A percentile compares a stretch with the other conserved stretches of the same genome.
Evolutionary conservation across 1,140 invertebrate genomes (phyloP).

Genomic region (Drosophila novamexicana): DNA sequence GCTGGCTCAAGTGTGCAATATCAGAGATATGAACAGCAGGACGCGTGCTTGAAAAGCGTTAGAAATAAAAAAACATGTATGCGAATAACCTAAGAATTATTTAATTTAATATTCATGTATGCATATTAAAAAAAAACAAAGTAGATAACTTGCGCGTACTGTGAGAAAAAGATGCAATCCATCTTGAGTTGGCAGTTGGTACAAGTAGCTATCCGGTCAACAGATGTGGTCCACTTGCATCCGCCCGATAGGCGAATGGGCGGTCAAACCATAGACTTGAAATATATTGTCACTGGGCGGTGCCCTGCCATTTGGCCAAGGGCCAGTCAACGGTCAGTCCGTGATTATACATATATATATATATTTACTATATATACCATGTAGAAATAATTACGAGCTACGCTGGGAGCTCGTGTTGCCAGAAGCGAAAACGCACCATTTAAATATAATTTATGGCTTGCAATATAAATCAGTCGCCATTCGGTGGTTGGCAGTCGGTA

Average conservation of each 20-base stretch:
- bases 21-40: conserved; percentile 7
- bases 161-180: neutral
- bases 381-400: conserved; percentile 60
- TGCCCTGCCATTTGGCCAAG: conserved; percentile 24
- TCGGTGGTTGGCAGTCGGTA: conserved; percentile 8
- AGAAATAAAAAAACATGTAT: neutral
- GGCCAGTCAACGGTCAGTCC: conserved; percentile 3
- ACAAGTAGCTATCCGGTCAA: conserved; percentile 8
- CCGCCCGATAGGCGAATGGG: conserved; percentile 23
- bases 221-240: conserved; percentile 6
- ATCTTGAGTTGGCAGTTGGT: conserved; percentile 1
- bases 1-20: conserved; percentile 30
- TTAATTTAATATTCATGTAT: neutral
- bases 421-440: conserved; percentile 42
- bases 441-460: conserved; percentile 62
- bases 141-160: neutral
- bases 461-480: conserved; percentile 57
- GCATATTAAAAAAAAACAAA: neutral
- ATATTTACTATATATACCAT: conserved; percentile 23
- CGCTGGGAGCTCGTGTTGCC: conserved; percentile 20
- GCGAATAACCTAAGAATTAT: conserved; percentile 6
- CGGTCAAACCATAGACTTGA: conserved; percentile 26
- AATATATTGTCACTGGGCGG: conserved; percentile 56
- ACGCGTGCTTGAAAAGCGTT: neutral
- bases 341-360: conserved; percentile 19